phyloP scores from a whole-genome alignment of 2,888 invertebrate genomes.

The Seira sanloemensis region DNA sequence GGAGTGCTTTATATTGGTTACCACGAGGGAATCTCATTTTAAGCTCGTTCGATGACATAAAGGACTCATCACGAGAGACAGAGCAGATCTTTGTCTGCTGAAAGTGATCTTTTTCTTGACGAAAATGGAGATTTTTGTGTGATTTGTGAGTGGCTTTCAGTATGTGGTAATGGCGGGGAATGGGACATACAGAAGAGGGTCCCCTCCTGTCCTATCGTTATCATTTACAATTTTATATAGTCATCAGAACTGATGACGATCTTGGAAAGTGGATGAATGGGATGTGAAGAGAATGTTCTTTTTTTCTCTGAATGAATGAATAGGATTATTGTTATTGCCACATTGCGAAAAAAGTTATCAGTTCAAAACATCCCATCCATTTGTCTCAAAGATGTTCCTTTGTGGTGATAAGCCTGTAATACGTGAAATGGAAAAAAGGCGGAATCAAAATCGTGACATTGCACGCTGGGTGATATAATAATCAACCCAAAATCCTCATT shows the following conservation, averaged over 20 bases:
- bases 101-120: slow-evolving; percentile 35
- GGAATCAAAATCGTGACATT: neutral
- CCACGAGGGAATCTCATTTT: neutral
- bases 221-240: neutral
- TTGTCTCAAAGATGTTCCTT: slow-evolving; percentile 6
- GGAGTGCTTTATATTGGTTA: neutral
- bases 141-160: slow-evolving; percentile 42
- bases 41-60: slow-evolving; percentile 4
- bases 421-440: neutral
- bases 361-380: slow-evolving; percentile 3
- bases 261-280: slow-evolving; percentile 19
- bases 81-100: neutral
- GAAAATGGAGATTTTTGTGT: slow-evolving; percentile 54
- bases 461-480: neutral
- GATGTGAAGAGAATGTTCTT: slow-evolving; percentile 13
- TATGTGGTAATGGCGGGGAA: neutral
- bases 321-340: slow-evolving; percentile 26
- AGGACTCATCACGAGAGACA: neutral
- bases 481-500: slow-evolving; percentile 1
- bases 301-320: slow-evolving; percentile 32
- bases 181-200: slow-evolving; percentile 27
- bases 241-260: no score
- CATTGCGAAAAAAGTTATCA: neutral
- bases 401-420: no score
- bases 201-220: slow-evolving; percentile 10